Evolutionary conservation across 2,888 invertebrate genomes (phyloP).

Genomic region (Griposia aprilina): DNA sequence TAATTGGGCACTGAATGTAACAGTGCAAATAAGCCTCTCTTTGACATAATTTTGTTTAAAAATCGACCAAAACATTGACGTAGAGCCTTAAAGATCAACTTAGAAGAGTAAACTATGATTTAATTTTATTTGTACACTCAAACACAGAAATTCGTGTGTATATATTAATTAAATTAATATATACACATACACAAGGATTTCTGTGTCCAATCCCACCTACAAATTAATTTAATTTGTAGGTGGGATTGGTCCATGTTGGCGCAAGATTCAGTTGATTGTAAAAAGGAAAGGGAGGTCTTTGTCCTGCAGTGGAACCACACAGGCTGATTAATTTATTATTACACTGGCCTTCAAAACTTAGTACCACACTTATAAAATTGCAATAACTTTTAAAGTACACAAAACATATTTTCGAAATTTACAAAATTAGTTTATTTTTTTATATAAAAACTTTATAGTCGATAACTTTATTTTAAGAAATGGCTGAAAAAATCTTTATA

Average conservation of each 20-base stretch:
- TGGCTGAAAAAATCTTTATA: too few species aligned
- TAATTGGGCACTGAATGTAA: neutral
- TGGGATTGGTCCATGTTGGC: neutral
- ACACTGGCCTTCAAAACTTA: too few species aligned
- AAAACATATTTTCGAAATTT: too few species aligned
- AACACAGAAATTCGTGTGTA: neutral
- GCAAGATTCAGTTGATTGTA: neutral
- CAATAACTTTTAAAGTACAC: too few species aligned
- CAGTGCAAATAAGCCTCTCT: neutral
- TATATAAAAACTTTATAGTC: too few species aligned
- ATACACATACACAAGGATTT: too few species aligned
- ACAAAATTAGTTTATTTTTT: too few species aligned
- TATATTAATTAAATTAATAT: too few species aligned
- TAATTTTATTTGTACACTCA: neutral
- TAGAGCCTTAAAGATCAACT: neutral
- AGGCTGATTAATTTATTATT: neutral
- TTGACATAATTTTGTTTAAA: neutral
- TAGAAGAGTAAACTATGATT: neutral
- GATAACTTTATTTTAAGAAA: too few species aligned
- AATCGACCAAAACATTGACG: neutral
- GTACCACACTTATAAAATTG: too few species aligned
- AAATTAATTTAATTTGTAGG: neutral
- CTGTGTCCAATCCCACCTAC: too few species aligned
- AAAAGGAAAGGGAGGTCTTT: neutral
- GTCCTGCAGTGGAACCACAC: neutral